Evolutionary conservation across 2,113 vertebrate genomes (phyloP).

Genomic region (Syngnathoides biaculeatus): DNA sequence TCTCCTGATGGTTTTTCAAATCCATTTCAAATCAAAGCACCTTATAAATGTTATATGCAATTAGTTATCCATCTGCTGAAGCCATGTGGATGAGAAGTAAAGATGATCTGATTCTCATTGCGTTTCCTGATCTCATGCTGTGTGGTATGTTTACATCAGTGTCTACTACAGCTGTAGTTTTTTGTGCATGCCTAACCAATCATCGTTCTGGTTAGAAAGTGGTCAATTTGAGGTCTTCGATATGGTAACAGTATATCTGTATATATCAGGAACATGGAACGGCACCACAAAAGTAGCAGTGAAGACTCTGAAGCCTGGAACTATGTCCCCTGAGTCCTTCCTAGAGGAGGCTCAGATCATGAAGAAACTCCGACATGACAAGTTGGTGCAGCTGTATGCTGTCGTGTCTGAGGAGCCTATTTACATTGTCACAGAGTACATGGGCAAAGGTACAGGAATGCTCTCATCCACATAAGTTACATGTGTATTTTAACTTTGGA

Average conservation of each 20-base stretch:
- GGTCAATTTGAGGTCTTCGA: background rate
- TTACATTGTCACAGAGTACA: conserved; percentile 97
- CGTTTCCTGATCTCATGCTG: conserved; percentile 25
- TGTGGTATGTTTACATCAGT: conserved; percentile 25
- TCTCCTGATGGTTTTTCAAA: conserved; percentile 27
- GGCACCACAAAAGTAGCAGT: conserved; percentile 99
- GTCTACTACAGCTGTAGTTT: background rate
- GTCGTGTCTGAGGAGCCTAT: conserved; percentile 98
- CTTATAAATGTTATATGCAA: conserved; percentile 32
- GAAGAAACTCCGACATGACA: conserved; percentile 97
- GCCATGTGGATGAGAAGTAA: conserved; percentile 12
- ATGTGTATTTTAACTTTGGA: background rate
- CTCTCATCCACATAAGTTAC: background rate
- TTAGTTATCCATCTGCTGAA: conserved; percentile 35
- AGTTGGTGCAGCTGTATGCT: conserved; percentile 94
- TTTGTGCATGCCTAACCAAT: background rate
- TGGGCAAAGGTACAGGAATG: conserved; percentile 85
- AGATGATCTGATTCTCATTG: conserved; percentile 8
- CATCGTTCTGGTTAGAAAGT: conserved; percentile 1
- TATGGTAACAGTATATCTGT: background rate
- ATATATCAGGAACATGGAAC: conserved; percentile 87
- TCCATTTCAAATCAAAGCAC: conserved; percentile 35
- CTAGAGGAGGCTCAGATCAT: conserved; percentile 98
- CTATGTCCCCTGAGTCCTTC: conserved; percentile 98
- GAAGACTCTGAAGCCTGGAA: conserved; percentile 96